Percentiles rank a stretch among this genome's conserved stretches.
Conservation (phyloP, 1,140 invertebrate species). For the Proales similis region DNA sequence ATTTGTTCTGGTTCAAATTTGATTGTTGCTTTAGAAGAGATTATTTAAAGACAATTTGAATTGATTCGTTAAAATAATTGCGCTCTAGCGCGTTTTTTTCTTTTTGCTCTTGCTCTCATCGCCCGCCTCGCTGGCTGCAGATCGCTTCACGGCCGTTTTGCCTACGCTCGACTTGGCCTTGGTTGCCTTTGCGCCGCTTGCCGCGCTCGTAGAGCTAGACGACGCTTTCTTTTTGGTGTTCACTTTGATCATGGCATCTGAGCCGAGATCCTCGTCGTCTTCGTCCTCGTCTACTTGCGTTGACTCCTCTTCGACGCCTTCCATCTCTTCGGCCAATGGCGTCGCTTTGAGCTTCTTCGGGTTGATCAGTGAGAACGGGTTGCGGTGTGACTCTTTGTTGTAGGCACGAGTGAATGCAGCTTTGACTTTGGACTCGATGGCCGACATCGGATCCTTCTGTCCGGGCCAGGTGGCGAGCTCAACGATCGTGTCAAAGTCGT, state of each 20-base stretch:
- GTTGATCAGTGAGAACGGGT: constrained; percentile 22
- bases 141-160: constrained; percentile 11
- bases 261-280: constrained; percentile 27
- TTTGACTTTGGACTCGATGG: constrained; percentile 59
- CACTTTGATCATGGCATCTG: constrained; percentile 37
- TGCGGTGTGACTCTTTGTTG: constrained; percentile 25
- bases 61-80: too few relatives aligned
- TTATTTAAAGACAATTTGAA: too few relatives aligned
- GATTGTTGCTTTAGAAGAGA: too few relatives aligned
- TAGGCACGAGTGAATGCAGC: constrained; percentile 31
- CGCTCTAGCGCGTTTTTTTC: constrained; percentile 7
- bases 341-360: constrained; percentile 34
- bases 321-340: constrained; percentile 6
- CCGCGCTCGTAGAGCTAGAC: background rate
- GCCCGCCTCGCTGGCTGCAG: too few relatives aligned
- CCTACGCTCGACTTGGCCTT: constrained; percentile 25
- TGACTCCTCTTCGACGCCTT: constrained; percentile 36
- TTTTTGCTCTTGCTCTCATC: too few relatives aligned
- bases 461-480: constrained; percentile 78
- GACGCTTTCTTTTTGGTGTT: constrained; percentile 18
- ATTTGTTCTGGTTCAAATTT: too few relatives aligned
- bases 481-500: constrained; percentile 78
- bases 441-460: constrained; percentile 65
- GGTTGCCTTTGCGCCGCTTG: background rate
- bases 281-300: constrained; percentile 40